A percentile compares a stretch with the other conserved stretches of the same genome.
Evolutionary conservation across 2,113 vertebrate genomes (phyloP).

Genomic region (Meles meles): DNA sequence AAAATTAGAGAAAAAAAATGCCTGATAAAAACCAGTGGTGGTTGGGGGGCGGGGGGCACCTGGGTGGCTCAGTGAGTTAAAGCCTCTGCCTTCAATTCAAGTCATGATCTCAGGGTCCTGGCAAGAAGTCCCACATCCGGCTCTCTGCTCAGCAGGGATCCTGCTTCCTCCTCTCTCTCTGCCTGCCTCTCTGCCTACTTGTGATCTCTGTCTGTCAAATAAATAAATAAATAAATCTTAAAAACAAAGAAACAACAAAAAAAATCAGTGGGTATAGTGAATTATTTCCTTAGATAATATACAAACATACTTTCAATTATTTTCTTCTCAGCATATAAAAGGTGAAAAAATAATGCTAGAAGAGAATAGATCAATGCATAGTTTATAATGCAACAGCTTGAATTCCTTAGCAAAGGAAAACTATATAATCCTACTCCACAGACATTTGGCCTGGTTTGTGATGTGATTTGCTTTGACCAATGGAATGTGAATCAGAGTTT

Average conservation of each 20-base stretch:
- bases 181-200: too few relatives aligned
- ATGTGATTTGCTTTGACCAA: background rate
- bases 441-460: background rate
- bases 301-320: background rate
- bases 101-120: too few relatives aligned
- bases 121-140: too few relatives aligned
- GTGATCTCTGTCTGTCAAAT: too few relatives aligned
- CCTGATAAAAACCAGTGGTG: background rate
- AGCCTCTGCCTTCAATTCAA: too few relatives aligned
- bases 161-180: too few relatives aligned
- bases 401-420: background rate
- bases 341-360: background rate
- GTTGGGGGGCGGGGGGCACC: rapidly evolving
- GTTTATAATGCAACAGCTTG: background rate
- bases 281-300: background rate
- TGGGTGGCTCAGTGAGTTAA: too few relatives aligned
- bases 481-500: background rate
- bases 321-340: constrained; percentile 2
- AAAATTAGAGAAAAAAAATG: background rate
- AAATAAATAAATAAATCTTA: too few relatives aligned
- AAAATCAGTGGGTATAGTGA: background rate
- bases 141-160: too few relatives aligned
- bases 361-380: background rate
- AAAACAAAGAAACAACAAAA: background rate
- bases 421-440: background rate